Percentiles rank a stretch among this genome's conserved stretches.
Conservation (phyloP, 2,797 vertebrate species). For the Paguma larvata region DNA sequence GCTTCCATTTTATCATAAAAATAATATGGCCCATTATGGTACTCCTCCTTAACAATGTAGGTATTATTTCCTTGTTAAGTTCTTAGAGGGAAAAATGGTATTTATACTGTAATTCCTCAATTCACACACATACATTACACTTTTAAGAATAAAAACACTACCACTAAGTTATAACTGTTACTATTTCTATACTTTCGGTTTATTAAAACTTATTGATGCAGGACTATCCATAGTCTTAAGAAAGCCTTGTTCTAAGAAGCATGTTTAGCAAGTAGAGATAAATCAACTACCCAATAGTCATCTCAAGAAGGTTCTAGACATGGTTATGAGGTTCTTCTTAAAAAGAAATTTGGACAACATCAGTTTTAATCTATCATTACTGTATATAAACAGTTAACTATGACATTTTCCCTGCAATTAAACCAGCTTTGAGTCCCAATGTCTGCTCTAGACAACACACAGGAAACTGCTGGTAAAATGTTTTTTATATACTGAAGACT, state of each 20-base stretch:
- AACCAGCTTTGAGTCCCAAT: not conserved
- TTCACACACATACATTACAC: not conserved
- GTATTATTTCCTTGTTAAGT: not conserved
- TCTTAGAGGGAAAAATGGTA: not conserved
- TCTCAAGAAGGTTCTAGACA: not conserved
- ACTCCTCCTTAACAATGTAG: not conserved
- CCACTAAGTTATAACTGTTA: not conserved
- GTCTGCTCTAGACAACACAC: not conserved
- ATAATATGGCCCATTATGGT: not conserved
- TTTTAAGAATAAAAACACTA: not conserved
- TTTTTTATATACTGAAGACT: not conserved
- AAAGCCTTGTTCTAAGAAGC: not conserved
- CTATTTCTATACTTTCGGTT: not conserved
- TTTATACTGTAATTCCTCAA: not conserved
- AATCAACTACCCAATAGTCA: not conserved
- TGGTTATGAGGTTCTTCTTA: not conserved
- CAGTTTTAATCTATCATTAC: slow-evolving; percentile 2
- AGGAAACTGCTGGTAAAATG: not conserved
- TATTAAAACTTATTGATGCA: not conserved
- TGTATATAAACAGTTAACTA: not conserved
- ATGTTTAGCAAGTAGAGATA: not conserved
- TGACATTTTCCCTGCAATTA: not conserved
- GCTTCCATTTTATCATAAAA: not conserved
- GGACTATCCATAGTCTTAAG: not conserved
- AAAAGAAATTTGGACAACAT: not conserved